A percentile compares a stretch with the other conserved stretches of the same genome.
These are phyloP conservation scores for Lepeophtheirus salmonis DNA, from an alignment of 1,140 invertebrate genomes.

Conservation along the genomic window DNA sequence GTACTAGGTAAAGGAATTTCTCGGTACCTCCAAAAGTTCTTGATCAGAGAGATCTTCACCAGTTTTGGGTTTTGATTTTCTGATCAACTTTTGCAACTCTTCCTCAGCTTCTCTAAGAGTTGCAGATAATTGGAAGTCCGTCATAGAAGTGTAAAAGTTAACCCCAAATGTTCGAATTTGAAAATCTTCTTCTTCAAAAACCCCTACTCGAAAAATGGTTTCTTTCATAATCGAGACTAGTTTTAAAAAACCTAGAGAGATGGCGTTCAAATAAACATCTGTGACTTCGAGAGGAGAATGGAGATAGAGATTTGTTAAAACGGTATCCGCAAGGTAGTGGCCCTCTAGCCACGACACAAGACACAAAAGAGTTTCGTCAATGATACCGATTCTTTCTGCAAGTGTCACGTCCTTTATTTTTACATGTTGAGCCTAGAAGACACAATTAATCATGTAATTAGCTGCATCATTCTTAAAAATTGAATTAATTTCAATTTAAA, in stretches of 20 bases:
- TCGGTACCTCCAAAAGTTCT: neutral
- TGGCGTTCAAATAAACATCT: too few relatives aligned
- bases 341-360: slow-evolving; percentile 86
- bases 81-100: slow-evolving; percentile 53
- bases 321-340: slow-evolving; percentile 84
- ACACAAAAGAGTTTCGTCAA: slow-evolving; percentile 77
- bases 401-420: slow-evolving; percentile 38
- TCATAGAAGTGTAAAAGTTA: slow-evolving; percentile 57
- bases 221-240: too few relatives aligned
- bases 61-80: slow-evolving; percentile 21
- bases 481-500: too few relatives aligned
- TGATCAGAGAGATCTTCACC: neutral
- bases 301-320: slow-evolving; percentile 94
- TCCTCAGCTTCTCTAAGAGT: slow-evolving; percentile 82
- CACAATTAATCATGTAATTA: too few relatives aligned
- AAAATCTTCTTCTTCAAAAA: slow-evolving; percentile 79
- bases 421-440: too few relatives aligned
- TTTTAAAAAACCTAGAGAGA: too few relatives aligned
- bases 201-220: too few relatives aligned
- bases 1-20: too few relatives aligned
- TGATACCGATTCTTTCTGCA: slow-evolving; percentile 47
- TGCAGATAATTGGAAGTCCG: slow-evolving; percentile 53
- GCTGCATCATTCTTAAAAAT: too few relatives aligned
- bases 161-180: slow-evolving; percentile 84
- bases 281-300: too few relatives aligned